Conservation (phyloP, 2,888 invertebrate species). For the Xylota segnis region DNA sequence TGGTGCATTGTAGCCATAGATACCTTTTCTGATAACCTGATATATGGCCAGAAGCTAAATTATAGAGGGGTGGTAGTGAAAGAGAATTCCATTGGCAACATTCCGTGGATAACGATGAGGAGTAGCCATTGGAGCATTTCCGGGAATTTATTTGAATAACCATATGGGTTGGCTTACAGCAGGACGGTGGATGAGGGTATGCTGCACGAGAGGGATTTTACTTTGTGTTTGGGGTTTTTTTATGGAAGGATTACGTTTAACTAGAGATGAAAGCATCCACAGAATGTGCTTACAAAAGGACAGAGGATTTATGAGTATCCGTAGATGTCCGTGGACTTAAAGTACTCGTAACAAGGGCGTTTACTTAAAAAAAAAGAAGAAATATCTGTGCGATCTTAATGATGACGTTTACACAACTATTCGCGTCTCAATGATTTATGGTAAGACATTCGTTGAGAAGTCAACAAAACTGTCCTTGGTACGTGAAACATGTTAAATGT, state of each 20-base stretch:
- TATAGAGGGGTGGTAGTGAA: slow-evolving; percentile 2
- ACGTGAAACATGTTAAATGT: too few relatives aligned
- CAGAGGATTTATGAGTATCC: neutral
- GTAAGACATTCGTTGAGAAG: too few relatives aligned
- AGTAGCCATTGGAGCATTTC: slow-evolving; percentile 32
- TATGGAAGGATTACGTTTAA: neutral
- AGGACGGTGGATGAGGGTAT: neutral
- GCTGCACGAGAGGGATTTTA: neutral
- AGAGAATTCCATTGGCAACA: slow-evolving; percentile 54
- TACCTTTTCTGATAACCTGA: slow-evolving; percentile 64
- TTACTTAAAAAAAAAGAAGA: too few relatives aligned
- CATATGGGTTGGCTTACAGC: slow-evolving; percentile 1
- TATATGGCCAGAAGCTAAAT: slow-evolving; percentile 27
- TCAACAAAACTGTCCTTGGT: too few relatives aligned
- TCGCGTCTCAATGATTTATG: too few relatives aligned
- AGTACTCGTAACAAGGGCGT: neutral
- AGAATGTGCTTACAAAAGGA: too few relatives aligned
- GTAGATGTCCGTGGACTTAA: neutral
- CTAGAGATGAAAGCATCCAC: slow-evolving; percentile 20
- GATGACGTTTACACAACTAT: too few relatives aligned
- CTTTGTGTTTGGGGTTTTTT: neutral
- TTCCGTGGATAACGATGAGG: slow-evolving; percentile 22
- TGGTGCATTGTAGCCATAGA: slow-evolving; percentile 52
- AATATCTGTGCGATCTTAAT: too few relatives aligned
- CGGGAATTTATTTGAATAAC: slow-evolving; percentile 58